A percentile compares a stretch with the other conserved stretches of the same genome.
These are phyloP conservation scores for Hydrolagus colliei DNA, from an alignment of 2,797 vertebrate genomes.

Conservation along the genomic window DNA sequence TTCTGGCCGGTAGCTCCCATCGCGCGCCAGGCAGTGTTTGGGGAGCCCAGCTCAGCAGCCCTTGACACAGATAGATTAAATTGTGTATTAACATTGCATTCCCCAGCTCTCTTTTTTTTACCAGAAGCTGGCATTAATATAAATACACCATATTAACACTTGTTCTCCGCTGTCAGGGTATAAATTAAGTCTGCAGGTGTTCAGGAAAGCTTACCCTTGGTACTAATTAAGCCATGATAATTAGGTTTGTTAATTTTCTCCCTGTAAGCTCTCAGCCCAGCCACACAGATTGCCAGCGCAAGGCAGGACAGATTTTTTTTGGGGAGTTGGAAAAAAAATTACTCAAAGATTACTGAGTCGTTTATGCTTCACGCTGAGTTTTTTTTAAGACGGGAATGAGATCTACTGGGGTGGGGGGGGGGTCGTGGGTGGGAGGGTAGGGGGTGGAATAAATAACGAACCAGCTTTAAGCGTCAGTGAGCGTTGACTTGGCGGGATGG, in stretches of 20 bases:
- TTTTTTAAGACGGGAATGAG: not conserved
- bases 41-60: not conserved
- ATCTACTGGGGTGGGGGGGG: not conserved
- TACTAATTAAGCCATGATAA: slow-evolving; percentile 99
- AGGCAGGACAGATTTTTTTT: not conserved
- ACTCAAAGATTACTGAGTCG: slow-evolving; percentile 30
- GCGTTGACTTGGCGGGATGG: not conserved
- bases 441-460: not conserved
- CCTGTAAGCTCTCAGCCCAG: slow-evolving; percentile 71
- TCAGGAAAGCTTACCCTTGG: slow-evolving; percentile 96
- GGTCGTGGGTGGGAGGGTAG: too few species aligned
- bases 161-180: slow-evolving; percentile 98
- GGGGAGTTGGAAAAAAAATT: not conserved
- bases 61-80: slow-evolving; percentile 31
- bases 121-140: slow-evolving; percentile 81
- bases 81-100: slow-evolving; percentile 8
- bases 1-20: not conserved
- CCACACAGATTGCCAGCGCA: slow-evolving; percentile 22
- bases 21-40: not conserved
- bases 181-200: slow-evolving; percentile 99
- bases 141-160: slow-evolving; percentile 99
- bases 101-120: slow-evolving; percentile 3
- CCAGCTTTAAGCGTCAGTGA: slow-evolving; percentile 17
- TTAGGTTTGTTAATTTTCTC: slow-evolving; percentile 99
- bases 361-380: slow-evolving; percentile 28